Evolutionary conservation across 2,797 vertebrate species (phyloP).

Genomic region (Menidia menidia): DNA sequence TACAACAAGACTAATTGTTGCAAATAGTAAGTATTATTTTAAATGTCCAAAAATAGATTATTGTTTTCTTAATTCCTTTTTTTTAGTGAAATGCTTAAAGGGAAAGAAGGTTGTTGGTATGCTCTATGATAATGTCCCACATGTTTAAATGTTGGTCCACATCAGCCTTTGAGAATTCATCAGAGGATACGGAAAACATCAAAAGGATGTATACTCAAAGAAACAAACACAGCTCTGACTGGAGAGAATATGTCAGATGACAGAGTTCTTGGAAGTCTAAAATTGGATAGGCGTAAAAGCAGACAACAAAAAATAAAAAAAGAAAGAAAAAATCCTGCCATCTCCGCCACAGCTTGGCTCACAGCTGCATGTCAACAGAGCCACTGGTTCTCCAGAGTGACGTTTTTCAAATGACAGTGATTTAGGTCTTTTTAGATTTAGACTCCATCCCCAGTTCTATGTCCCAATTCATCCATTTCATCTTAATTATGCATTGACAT

Average conservation of each 20-base stretch:
- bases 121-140: not conserved
- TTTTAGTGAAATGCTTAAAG: not conserved
- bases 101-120: conserved; percentile 5
- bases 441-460: conserved; percentile 47
- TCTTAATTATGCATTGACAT: conserved; percentile 60
- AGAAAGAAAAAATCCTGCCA: conserved; percentile 24
- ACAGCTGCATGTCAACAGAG: conserved; percentile 43
- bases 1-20: too few relatives aligned
- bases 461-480: conserved; percentile 56
- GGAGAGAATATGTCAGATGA: conserved; percentile 15
- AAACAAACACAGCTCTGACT: not conserved
- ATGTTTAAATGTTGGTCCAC: not conserved
- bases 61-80: not conserved
- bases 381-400: conserved; percentile 44
- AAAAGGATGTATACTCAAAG: not conserved
- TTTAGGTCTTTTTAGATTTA: conserved; percentile 67
- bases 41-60: too few relatives aligned
- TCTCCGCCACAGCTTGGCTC: conserved; percentile 36
- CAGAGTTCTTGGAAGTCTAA: conserved; percentile 34
- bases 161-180: conserved; percentile 6
- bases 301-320: not conserved
- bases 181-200: not conserved
- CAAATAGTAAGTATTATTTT: too few relatives aligned
- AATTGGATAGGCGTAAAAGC: conserved; percentile 35
- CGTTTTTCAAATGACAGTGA: conserved; percentile 61